Evolutionary conservation across 2,797 vertebrate genomes (phyloP).

Genomic region (Catharus ustulatus): DNA sequence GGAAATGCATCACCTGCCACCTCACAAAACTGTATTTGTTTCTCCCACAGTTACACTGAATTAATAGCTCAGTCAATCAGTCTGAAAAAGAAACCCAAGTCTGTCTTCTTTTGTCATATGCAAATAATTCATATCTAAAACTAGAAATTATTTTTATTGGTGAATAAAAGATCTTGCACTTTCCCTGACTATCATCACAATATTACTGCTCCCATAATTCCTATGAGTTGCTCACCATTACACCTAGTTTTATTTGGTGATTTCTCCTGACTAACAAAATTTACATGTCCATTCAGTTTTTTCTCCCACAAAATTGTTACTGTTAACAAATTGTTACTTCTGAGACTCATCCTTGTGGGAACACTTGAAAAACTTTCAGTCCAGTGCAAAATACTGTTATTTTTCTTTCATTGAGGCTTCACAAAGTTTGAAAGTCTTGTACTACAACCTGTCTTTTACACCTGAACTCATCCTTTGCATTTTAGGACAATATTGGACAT

Average conservation of each 20-base stretch:
- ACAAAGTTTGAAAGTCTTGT: neutral
- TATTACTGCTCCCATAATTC: neutral
- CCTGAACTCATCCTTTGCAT: neutral
- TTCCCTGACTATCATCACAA: neutral
- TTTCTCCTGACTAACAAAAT: neutral
- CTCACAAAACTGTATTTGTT: conserved; percentile 2
- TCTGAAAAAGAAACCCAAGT: neutral
- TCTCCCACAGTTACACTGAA: neutral
- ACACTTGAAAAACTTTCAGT: neutral
- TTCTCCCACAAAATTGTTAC: neutral
- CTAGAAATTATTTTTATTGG: neutral
- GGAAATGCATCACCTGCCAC: neutral
- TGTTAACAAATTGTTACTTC: neutral
- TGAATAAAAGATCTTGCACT: neutral
- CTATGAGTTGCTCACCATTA: neutral
- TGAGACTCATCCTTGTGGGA: neutral
- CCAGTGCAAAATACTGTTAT: neutral
- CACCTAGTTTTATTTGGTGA: neutral
- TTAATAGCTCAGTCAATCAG: conserved; percentile 39
- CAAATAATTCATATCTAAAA: conserved; percentile 7
- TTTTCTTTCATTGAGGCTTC: neutral
- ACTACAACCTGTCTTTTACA: neutral
- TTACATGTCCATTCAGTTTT: neutral
- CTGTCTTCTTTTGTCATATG: conserved; percentile 1
- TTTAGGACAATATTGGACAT: neutral